phyloP scores from a whole-genome alignment of 2,797 vertebrate genomes.

The Fratercula arctica region DNA sequence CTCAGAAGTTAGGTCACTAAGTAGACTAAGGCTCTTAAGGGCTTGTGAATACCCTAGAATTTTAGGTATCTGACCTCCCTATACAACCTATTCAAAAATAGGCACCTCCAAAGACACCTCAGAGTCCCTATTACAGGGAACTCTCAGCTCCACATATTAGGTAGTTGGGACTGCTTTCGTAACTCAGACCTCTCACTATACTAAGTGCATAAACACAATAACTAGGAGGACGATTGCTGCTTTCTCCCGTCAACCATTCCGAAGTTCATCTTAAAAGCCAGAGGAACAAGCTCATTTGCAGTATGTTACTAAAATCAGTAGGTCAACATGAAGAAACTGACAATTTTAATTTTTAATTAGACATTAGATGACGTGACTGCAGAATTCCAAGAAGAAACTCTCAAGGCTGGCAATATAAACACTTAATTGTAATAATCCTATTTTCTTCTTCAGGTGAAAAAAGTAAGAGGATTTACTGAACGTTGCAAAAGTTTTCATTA shows the following conservation, averaged over 20 bases:
- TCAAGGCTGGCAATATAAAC: neutral
- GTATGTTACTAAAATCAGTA: neutral
- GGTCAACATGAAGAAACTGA: neutral
- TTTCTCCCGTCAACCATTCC: neutral
- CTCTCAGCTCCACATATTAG: neutral
- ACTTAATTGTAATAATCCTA: neutral
- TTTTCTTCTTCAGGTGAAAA: neutral
- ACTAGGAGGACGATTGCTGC: neutral
- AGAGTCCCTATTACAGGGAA: fast-evolving
- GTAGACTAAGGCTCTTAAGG: neutral
- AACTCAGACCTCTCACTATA: neutral
- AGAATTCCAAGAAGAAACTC: neutral
- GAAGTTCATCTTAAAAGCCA: neutral
- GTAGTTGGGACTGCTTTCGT: neutral
- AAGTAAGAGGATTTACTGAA: neutral
- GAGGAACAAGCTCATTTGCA: neutral
- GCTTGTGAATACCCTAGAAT: neutral
- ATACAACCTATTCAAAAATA: neutral
- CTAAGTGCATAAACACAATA: neutral
- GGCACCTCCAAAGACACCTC: neutral
- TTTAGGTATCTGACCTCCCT: neutral
- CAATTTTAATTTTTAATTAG: neutral
- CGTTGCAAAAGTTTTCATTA: slow-evolving; percentile 58
- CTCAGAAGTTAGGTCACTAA: neutral
- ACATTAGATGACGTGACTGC: neutral